Percentiles rank a stretch among this genome's conserved stretches.
Evolutionary conservation across 2,888 invertebrate genomes (phyloP).

Genomic region (Cephalotes varians): DNA sequence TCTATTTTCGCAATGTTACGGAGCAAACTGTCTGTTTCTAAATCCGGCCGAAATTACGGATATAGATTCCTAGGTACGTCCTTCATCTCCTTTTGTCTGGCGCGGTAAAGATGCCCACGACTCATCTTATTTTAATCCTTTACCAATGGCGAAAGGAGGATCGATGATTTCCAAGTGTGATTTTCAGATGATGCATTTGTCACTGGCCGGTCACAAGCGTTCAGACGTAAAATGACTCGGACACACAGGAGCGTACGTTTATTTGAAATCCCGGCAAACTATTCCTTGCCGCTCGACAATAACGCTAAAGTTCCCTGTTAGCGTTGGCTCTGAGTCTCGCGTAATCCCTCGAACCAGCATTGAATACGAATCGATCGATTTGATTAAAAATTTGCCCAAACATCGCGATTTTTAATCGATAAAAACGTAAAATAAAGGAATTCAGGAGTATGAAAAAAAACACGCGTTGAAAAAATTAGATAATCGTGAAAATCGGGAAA

Average conservation of each 20-base stretch:
- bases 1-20: slow-evolving; percentile 8
- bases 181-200: no score
- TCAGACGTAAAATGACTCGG: slow-evolving; percentile 26
- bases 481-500: no score
- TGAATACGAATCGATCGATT: not conserved
- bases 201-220: slow-evolving; percentile 18
- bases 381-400: not conserved
- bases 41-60: not conserved
- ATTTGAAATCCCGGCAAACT: slow-evolving; percentile 48
- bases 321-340: slow-evolving; percentile 31
- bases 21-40: not conserved
- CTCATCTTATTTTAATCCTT: slow-evolving; percentile 27
- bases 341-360: not conserved
- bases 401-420: not conserved
- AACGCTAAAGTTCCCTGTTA: slow-evolving; percentile 29
- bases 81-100: not conserved
- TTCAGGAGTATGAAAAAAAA: not conserved
- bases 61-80: not conserved
- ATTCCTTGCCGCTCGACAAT: slow-evolving; percentile 36
- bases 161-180: slow-evolving; percentile 49
- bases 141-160: not conserved
- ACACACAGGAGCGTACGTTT: slow-evolving; percentile 25
- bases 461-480: not conserved
- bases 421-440: not conserved
- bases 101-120: not conserved